Evolutionary conservation across 2,113 vertebrate genomes (phyloP).

Genomic region (Micronisus gabar): DNA sequence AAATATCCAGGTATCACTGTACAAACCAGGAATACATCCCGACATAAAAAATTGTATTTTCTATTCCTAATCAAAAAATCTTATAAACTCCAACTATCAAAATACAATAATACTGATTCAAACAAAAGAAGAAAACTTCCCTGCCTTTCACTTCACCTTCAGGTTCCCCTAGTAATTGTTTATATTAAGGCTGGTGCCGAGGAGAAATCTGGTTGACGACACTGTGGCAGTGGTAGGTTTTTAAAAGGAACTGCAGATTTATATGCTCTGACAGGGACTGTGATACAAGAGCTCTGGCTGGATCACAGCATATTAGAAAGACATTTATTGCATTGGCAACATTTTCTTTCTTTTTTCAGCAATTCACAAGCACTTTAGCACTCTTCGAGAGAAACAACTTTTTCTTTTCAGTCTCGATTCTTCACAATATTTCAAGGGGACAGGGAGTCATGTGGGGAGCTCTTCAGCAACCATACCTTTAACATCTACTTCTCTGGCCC

Average conservation of each 20-base stretch:
- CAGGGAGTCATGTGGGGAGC: background rate
- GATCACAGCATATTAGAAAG: background rate
- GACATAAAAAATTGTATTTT: background rate
- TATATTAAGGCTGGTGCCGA: background rate
- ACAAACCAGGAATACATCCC: background rate
- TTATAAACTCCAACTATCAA: background rate
- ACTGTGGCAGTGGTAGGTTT: background rate
- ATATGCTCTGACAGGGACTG: background rate
- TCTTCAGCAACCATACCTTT: background rate
- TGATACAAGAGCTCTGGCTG: conserved; percentile 21
- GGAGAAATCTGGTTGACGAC: background rate
- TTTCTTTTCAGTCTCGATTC: background rate
- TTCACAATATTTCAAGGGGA: background rate
- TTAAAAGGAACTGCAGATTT: background rate
- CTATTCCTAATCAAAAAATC: background rate
- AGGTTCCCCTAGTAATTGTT: background rate
- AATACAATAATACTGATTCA: background rate
- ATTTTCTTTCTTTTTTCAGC: background rate
- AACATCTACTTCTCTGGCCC: background rate
- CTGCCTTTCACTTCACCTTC: background rate
- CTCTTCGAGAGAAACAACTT: background rate
- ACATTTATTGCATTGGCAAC: conserved; percentile 36
- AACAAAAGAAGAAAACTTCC: background rate
- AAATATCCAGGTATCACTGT: fast-evolving
- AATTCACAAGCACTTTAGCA: background rate